phyloP scores from a whole-genome alignment of 2,797 vertebrate species.

The Tragopan temminckii region DNA sequence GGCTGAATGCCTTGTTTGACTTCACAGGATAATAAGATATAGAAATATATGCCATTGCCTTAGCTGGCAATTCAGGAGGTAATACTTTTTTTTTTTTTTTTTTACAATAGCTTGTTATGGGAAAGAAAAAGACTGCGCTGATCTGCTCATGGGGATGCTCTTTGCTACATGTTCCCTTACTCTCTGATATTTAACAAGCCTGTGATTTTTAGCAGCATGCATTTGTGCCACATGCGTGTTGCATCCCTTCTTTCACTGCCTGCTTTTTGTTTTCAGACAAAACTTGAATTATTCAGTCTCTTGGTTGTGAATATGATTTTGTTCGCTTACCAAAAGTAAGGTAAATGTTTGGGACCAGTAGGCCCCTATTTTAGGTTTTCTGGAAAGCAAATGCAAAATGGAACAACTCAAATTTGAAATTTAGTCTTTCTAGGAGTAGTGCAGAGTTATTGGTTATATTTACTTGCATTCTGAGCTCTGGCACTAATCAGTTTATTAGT shows the following conservation, averaged over 20 bases:
- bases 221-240: not conserved
- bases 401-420: not conserved
- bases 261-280: slow-evolving; percentile 10
- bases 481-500: not conserved
- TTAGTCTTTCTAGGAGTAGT: not conserved
- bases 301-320: not conserved
- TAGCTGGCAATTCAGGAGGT: slow-evolving; percentile 12
- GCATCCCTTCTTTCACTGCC: not conserved
- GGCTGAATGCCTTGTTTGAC: slow-evolving; percentile 36
- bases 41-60: not conserved
- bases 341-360: not conserved
- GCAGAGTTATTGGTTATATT: not conserved
- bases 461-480: not conserved
- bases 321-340: not conserved
- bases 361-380: not conserved
- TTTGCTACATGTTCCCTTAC: not conserved
- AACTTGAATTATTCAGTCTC: not conserved
- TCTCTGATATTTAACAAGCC: not conserved
- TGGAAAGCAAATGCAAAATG: not conserved
- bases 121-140: not conserved
- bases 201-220: not conserved
- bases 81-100: slow-evolving; percentile 9
- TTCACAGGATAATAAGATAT: not conserved
- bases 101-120: not conserved
- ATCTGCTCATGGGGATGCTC: slow-evolving; percentile 10